phyloP scores from a whole-genome alignment of 2,888 invertebrate genomes.

The Limnephilus rhombicus region DNA sequence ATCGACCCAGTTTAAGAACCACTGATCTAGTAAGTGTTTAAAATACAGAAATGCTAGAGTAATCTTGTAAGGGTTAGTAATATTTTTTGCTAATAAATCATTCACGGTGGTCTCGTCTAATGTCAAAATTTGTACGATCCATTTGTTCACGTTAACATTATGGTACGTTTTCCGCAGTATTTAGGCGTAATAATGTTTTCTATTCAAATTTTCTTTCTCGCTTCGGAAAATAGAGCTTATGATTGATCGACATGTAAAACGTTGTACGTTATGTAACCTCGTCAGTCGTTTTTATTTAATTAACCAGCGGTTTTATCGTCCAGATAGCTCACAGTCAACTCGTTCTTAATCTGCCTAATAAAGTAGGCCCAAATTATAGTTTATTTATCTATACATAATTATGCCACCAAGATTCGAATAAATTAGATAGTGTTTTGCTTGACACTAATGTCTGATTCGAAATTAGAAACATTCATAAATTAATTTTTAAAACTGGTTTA shows the following conservation, averaged over 20 bases:
- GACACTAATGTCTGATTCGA: neutral
- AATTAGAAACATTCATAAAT: neutral
- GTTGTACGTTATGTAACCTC: slow-evolving; percentile 3
- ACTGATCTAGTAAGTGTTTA: no score
- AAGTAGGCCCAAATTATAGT: neutral
- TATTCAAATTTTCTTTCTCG: slow-evolving; percentile 10
- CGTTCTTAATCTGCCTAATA: neutral
- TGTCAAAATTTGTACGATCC: slow-evolving; percentile 47
- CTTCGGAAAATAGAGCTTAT: neutral
- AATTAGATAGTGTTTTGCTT: neutral
- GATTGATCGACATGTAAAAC: slow-evolving; percentile 4
- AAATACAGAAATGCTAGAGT: neutral
- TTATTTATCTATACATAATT: neutral
- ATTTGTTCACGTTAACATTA: slow-evolving; percentile 39
- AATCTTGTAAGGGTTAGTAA: neutral
- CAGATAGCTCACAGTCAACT: neutral
- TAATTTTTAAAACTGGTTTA: neutral
- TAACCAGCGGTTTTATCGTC: slow-evolving; percentile 28
- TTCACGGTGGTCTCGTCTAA: slow-evolving; percentile 51
- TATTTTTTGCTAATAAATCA: slow-evolving; percentile 27
- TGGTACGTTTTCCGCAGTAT: slow-evolving; percentile 44
- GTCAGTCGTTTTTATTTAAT: slow-evolving; percentile 29
- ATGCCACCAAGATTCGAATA: neutral
- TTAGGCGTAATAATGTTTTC: slow-evolving; percentile 20
- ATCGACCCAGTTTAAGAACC: no score